These are phyloP conservation scores for Chionodraco myersi DNA, from an alignment of 2,113 vertebrate species.

Conservation along the genomic window DNA sequence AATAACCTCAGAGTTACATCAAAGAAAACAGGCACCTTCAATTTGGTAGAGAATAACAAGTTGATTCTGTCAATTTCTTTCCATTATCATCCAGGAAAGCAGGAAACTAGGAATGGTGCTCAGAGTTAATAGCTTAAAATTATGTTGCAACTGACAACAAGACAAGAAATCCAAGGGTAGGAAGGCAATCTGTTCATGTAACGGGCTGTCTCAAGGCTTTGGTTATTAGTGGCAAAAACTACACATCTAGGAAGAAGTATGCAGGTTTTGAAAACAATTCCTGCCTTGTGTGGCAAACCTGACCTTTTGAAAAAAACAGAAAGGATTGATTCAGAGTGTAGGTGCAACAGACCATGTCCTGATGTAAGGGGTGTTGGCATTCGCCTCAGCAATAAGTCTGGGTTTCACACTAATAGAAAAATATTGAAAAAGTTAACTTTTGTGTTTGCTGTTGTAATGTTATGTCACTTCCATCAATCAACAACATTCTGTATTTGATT, in stretches of 20 bases:
- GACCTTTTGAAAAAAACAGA: slow-evolving; percentile 46
- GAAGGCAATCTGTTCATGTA: background rate
- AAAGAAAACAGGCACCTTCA: background rate
- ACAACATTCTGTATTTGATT: background rate
- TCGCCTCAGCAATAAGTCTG: background rate
- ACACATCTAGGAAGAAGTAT: background rate
- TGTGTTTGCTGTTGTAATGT: background rate
- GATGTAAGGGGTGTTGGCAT: slow-evolving; percentile 33
- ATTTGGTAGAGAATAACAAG: background rate
- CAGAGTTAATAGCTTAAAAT: background rate
- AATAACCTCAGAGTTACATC: background rate
- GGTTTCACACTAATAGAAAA: background rate
- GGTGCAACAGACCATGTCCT: slow-evolving; percentile 33
- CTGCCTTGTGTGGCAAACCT: slow-evolving; percentile 31
- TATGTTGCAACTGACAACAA: background rate
- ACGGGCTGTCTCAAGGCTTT: background rate
- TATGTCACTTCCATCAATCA: no score
- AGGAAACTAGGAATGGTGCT: background rate
- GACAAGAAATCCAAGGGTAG: background rate
- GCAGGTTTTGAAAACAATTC: slow-evolving; percentile 22
- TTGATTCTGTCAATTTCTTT: background rate
- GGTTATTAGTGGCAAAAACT: background rate
- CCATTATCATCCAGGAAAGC: background rate
- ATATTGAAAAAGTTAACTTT: background rate
- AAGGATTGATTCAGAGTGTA: slow-evolving; percentile 18